phyloP scores from a whole-genome alignment of 2,888 invertebrate genomes.

The Dolichomitus sp. region DNA sequence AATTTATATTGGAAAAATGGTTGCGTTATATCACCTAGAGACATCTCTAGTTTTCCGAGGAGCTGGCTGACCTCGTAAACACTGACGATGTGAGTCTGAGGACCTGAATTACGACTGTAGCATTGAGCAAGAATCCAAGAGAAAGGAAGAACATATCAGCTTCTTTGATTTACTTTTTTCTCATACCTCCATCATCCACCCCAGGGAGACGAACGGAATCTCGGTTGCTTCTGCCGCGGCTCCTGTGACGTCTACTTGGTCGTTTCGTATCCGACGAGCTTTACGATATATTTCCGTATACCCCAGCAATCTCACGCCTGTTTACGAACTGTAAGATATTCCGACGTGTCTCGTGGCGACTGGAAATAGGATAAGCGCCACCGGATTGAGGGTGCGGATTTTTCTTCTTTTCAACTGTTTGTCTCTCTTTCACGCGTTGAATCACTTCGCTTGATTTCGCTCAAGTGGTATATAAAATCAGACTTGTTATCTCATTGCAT shows the following conservation, averaged over 20 bases:
- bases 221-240: constrained; percentile 1
- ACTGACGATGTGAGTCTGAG: constrained; percentile 1
- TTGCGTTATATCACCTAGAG: not conserved
- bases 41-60: not conserved
- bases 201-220: not conserved
- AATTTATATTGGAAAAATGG: constrained; percentile 7
- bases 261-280: constrained; percentile 19
- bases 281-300: constrained; percentile 63
- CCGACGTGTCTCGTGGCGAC: constrained; percentile 25
- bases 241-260: constrained; percentile 18
- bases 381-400: constrained; percentile 29
- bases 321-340: constrained; percentile 73
- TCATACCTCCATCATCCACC: not conserved
- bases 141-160: not conserved
- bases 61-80: constrained; percentile 9
- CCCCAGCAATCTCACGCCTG: constrained; percentile 71
- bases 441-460: not conserved
- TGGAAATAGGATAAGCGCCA: constrained; percentile 16
- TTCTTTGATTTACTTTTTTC: constrained; percentile 25
- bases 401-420: constrained; percentile 24
- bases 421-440: constrained; percentile 1
- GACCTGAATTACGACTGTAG: not conserved
- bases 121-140: not conserved
- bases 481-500: constrained; percentile 11
- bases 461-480: not conserved